phyloP scores from a whole-genome alignment of 35 echinoderm and acorn worm species.

The Diadema setosum region DNA sequence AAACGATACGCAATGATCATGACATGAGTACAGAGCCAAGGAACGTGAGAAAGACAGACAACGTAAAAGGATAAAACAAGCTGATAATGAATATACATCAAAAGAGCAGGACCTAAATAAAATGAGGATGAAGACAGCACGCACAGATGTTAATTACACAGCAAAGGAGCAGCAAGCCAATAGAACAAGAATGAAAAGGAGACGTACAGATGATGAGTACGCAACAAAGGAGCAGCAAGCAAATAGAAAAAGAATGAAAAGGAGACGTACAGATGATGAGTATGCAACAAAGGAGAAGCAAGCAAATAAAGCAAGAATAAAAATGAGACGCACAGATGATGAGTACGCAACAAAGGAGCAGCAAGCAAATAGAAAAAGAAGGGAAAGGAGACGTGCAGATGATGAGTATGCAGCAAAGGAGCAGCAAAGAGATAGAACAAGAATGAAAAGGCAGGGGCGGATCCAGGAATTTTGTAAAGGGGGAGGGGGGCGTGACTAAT shows the following conservation, averaged over 20 bases:
- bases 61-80: not conserved
- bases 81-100: not conserved
- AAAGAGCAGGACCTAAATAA: not conserved
- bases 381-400: not conserved
- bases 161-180: not conserved
- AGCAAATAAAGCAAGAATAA: not conserved
- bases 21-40: not conserved
- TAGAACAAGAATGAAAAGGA: not conserved
- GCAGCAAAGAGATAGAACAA: not conserved
- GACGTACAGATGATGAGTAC: not conserved
- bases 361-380: not conserved
- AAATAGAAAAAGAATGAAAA: not conserved
- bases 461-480: too few species aligned
- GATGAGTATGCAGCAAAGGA: not conserved
- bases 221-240: not conserved
- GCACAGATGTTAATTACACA: not conserved
- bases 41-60: not conserved
- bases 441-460: too few species aligned
- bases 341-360: not conserved
- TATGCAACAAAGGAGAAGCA: not conserved
- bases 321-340: not conserved
- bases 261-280: not conserved
- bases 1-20: not conserved
- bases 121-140: not conserved
- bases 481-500: too few species aligned